These are phyloP conservation scores for Tenthredo distinguenda DNA, from an alignment of 2,888 invertebrate genomes.

Conservation along the genomic window DNA sequence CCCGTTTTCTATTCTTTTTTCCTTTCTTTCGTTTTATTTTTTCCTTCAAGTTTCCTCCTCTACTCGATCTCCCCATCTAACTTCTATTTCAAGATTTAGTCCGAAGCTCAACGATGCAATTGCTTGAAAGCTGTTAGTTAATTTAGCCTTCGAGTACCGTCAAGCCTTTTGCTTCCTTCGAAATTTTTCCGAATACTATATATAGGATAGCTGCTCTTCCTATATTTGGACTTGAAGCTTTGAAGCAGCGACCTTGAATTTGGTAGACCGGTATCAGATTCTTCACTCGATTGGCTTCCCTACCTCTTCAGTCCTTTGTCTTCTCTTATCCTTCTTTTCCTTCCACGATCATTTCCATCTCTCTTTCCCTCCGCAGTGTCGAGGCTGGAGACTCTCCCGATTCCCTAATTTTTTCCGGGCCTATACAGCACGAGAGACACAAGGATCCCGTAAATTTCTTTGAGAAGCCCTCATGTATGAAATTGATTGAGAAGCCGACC, in stretches of 20 bases:
- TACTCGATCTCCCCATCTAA: background rate
- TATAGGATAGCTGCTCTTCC: background rate
- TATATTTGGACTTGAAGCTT: constrained; percentile 35
- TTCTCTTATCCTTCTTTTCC: constrained; percentile 8
- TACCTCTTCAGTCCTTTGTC: constrained; percentile 34
- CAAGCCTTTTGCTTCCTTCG: constrained; percentile 24
- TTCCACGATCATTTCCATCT: background rate
- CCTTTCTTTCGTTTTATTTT: background rate
- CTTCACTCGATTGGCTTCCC: constrained; percentile 39
- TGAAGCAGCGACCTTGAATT: constrained; percentile 34
- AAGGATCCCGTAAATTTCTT: constrained; percentile 38
- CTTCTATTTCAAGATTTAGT: background rate
- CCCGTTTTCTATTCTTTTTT: background rate
- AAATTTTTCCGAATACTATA: constrained; percentile 2
- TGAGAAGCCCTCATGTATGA: constrained; percentile 38
- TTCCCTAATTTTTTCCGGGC: constrained; percentile 19
- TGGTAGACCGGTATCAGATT: constrained; percentile 45
- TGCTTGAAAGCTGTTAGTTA: background rate
- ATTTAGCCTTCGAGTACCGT: background rate
- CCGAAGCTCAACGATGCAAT: background rate
- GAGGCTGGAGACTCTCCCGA: background rate
- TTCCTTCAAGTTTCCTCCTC: background rate
- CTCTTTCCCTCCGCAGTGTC: background rate
- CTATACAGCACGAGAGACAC: constrained; percentile 21
- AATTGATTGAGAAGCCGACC: constrained; percentile 39